Evolutionary conservation across 2,113 vertebrate genomes (phyloP), one percentile per base, ranked within the genome.

Genomic region (Acinonyx jubatus): DNA sequence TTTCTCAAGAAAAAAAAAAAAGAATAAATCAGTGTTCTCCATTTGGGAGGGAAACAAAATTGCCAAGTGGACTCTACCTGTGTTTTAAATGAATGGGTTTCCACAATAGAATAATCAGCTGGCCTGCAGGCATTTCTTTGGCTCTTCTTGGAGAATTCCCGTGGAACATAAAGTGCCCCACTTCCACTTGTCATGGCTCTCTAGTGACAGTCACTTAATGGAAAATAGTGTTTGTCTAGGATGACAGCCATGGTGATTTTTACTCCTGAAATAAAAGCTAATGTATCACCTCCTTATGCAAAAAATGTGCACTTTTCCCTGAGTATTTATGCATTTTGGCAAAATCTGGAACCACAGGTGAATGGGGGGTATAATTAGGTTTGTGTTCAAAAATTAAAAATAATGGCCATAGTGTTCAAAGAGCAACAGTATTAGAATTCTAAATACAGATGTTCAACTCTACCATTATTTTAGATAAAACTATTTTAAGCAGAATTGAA

Each of bases 401-500:
- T 41, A 68, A 4, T 65, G 18, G 9, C 48, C 9, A 74, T 16
- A 85, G 1, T 73, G 14, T 55, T 89, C 61, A 92, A 89, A 87
- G 9, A 88, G 55, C 6, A 85, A 78, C 3, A 74, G 33, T 91
- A 19, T 57, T 80, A 66, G 3, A 79, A 65, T 80, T 94, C 57
- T 61, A 96, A 88, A 84, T 55, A 74, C 41, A 68, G 4, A 78
- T 86, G 29, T 3, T 45, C 31, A 50, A 27, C 25, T 69, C 27
- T 76, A 36, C n/a, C 48, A 55, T 79, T 83, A 85, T 73, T 97
- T 92, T 74, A 80, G 45, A 94, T 8, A 89, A 82, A 76, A 82
- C 29, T n/a, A 41, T 21, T 66, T 89, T 92, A 90, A 87, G 16
- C 3, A 87, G n/a, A 96, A 79, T 29, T 90, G 11, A 95, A 95